Evolutionary conservation across 2,797 vertebrate species (phyloP).

Genomic region (Natrix natrix): DNA sequence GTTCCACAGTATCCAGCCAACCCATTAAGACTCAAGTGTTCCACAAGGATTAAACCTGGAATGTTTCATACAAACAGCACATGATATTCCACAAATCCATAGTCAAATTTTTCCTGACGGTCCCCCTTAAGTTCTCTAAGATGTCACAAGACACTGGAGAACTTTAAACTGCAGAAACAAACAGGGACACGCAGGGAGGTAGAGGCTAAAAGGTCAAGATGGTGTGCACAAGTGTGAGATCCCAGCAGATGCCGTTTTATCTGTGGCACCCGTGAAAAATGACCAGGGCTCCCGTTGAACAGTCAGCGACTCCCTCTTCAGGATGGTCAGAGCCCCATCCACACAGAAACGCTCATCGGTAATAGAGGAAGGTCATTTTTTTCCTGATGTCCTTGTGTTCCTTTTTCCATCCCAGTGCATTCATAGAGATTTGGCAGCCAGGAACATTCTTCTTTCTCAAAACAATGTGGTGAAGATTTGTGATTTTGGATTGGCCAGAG

Average conservation of each 20-base stretch:
- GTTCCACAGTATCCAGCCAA: neutral
- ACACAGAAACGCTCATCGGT: no score
- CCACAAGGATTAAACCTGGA: neutral
- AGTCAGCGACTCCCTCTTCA: neutral
- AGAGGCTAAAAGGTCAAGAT: neutral
- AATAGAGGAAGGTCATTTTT: neutral
- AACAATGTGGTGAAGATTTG: slow-evolving; percentile 96
- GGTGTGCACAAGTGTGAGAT: neutral
- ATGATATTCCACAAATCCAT: neutral
- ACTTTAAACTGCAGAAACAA: neutral
- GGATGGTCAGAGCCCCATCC: neutral
- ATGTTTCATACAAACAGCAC: neutral
- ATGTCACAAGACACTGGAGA: neutral
- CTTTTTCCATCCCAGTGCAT: slow-evolving; percentile 79
- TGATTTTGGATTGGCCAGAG: slow-evolving; percentile 91
- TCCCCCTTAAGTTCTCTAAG: neutral
- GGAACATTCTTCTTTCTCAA: slow-evolving; percentile 91
- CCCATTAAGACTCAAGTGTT: neutral
- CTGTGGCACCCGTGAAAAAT: neutral
- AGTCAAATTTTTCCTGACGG: neutral
- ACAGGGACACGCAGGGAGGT: neutral
- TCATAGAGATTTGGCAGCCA: slow-evolving; percentile 88
- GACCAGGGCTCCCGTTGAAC: neutral
- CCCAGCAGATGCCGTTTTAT: neutral
- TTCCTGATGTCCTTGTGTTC: slow-evolving; percentile 8